Evolutionary conservation across 2,888 invertebrate genomes (phyloP).

Genomic region (Parochlus steinenii): DNA sequence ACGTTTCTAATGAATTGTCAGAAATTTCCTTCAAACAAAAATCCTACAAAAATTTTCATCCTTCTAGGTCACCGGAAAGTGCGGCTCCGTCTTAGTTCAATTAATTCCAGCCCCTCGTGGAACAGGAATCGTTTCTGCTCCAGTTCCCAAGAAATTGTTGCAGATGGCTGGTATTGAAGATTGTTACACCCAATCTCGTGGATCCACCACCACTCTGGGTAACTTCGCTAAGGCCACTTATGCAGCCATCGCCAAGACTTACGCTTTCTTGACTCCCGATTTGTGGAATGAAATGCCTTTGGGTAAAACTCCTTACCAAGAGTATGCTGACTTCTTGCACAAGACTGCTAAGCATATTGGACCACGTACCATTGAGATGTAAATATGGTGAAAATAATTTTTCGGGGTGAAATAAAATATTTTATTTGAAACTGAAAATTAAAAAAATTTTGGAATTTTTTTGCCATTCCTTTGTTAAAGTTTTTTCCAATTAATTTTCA

Average conservation of each 20-base stretch:
- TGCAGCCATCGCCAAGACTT: slow-evolving; percentile 96
- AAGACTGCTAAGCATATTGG: too few species aligned
- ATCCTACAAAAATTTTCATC: slow-evolving; percentile 12
- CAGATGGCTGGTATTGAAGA: slow-evolving; percentile 99
- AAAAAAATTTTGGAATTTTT: too few species aligned
- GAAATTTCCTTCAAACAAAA: neutral
- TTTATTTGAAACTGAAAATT: too few species aligned
- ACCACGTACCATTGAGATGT: too few species aligned
- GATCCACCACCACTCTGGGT: slow-evolving; percentile 94
- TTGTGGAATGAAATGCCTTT: slow-evolving; percentile 95
- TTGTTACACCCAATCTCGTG: slow-evolving; percentile 96
- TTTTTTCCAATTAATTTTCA: too few species aligned
- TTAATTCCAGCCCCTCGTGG: slow-evolving; percentile 98
- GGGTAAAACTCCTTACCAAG: slow-evolving; percentile 88
- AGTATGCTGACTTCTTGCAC: slow-evolving; percentile 75
- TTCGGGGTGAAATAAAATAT: too few species aligned
- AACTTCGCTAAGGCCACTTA: slow-evolving; percentile 99
- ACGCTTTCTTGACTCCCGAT: slow-evolving; percentile 96
- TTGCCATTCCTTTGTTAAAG: too few species aligned
- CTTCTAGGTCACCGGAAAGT: slow-evolving; percentile 92
- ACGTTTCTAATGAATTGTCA: neutral
- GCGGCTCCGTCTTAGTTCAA: slow-evolving; percentile 95
- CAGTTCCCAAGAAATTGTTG: slow-evolving; percentile 95
- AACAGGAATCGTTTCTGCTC: slow-evolving; percentile 98
- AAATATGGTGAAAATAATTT: too few species aligned